Percentiles rank a stretch among this genome's conserved stretches.
Evolutionary conservation across 1,140 invertebrate genomes (phyloP).

Genomic region (Heliconius himera): DNA sequence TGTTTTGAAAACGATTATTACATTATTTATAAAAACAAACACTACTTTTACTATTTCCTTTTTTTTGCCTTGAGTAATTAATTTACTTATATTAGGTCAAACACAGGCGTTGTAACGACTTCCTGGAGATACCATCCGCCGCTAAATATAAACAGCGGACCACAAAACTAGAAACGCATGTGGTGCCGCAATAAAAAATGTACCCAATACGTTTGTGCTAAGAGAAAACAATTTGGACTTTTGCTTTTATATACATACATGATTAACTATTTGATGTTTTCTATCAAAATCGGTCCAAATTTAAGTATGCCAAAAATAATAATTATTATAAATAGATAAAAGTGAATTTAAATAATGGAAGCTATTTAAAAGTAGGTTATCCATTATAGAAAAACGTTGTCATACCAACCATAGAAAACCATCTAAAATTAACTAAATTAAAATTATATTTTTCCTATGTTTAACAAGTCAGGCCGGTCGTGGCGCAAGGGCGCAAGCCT

Average conservation of each 20-base stretch:
- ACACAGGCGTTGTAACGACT: conserved; percentile 54
- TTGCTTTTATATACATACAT: too few relatives aligned
- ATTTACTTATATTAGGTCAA: conserved; percentile 55
- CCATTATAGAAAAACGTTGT: too few relatives aligned
- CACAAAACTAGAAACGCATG: conserved; percentile 16
- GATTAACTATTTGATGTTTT: not conserved
- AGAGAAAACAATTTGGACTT: not conserved
- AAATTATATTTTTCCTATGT: too few relatives aligned
- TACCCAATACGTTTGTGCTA: not conserved
- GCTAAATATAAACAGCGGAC: conserved; percentile 36
- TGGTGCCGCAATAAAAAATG: conserved; percentile 8
- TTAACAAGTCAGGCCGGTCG: too few relatives aligned
- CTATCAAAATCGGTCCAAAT: not conserved
- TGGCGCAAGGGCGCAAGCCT: too few relatives aligned
- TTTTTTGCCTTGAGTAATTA: conserved; percentile 40
- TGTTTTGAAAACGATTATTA: not conserved
- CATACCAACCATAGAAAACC: too few relatives aligned
- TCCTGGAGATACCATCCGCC: conserved; percentile 50
- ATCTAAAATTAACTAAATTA: too few relatives aligned
- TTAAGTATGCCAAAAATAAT: too few relatives aligned
- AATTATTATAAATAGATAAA: too few relatives aligned
- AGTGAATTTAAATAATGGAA: too few relatives aligned
- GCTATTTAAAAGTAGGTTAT: too few relatives aligned
- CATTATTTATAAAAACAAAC: not conserved
- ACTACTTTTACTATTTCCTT: not conserved